Evolutionary conservation across 2,113 vertebrate genomes (phyloP).

Genomic region (Myotis brandtii): DNA sequence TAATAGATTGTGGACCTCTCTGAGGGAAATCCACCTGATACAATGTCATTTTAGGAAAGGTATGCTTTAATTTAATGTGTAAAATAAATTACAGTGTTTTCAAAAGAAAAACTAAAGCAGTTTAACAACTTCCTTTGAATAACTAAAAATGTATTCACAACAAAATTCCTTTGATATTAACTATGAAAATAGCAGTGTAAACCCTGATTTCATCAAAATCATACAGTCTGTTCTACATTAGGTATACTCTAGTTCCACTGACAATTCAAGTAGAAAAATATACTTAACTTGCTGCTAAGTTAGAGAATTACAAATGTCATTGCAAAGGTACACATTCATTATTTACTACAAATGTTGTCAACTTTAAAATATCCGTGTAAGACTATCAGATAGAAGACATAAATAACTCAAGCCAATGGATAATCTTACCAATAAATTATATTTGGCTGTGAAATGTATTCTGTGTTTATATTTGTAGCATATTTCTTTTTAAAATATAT

Average conservation of each 20-base stretch:
- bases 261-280: conserved; percentile 65
- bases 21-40: conserved; percentile 55
- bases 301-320: conserved; percentile 57
- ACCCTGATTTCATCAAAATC: conserved; percentile 64
- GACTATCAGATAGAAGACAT: background rate
- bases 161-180: conserved; percentile 63
- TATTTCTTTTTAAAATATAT: background rate
- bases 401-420: background rate
- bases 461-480: background rate
- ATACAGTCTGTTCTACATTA: background rate
- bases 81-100: conserved; percentile 60
- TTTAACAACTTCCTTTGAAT: conserved; percentile 26
- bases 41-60: conserved; percentile 49
- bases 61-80: conserved; percentile 62
- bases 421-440: conserved; percentile 32
- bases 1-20: conserved; percentile 8
- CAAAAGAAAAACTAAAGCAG: conserved; percentile 5
- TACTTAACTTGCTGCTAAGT: background rate
- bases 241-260: conserved; percentile 8
- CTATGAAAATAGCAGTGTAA: conserved; percentile 38
- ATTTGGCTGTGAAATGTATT: conserved; percentile 1
- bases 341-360: conserved; percentile 26
- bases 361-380: conserved; percentile 11
- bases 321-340: conserved; percentile 22
- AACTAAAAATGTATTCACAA: conserved; percentile 31